Base-by-base conservation (phyloP, 2,888 invertebrate species). In the Drosophila infuscata region DNA sequence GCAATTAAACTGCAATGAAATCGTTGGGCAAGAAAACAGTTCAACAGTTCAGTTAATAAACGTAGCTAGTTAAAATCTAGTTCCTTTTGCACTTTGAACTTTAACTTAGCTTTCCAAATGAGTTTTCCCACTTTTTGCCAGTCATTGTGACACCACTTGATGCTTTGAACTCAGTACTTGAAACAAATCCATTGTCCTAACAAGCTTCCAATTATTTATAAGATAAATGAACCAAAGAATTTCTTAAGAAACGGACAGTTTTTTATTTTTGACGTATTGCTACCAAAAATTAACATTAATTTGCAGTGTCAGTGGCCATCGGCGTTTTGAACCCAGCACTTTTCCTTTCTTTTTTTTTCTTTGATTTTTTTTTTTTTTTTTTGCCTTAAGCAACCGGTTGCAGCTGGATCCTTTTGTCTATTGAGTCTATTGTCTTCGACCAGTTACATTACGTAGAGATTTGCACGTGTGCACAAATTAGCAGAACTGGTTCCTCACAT, bases 391-490 rank as follows among this genome's bases (percentile, higher is more conserved):
- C 46, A 77, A 72, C 77, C 66, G 73, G 88, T 88, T 88, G 36
- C 63, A 41, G 32, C 54, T 46, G 69, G 32, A 66, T 66, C 76
- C 75, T 79, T 81, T 84, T 83, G 82, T 88, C 53, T 38, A 48
- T 25, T 25, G 9, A 57, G 33, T n/a, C 66, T 32, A 61, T 79
- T 79, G 81, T 79, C 53, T 72, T 54, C 61, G 53, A 43, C 46
- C 52, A 67, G 72, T 82, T 80, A 64, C 74, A 54, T 59, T 59
- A 15, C 53, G 38, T 30, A 11, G 56, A 68, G 53, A 53, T 83
- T 90, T 87, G 90, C 90, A 90, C 87, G 87, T 87, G 87, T 81
- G 87, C 80, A 74, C 87, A 89, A 87, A 90, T 87, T 87, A 90
- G 89, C 87, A 70, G 70, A 87, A 90, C 90, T 90, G 87, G 90